phyloP scores from a whole-genome alignment of 53 echinoderm and acorn worm species.

The Luidia sarsii region DNA sequence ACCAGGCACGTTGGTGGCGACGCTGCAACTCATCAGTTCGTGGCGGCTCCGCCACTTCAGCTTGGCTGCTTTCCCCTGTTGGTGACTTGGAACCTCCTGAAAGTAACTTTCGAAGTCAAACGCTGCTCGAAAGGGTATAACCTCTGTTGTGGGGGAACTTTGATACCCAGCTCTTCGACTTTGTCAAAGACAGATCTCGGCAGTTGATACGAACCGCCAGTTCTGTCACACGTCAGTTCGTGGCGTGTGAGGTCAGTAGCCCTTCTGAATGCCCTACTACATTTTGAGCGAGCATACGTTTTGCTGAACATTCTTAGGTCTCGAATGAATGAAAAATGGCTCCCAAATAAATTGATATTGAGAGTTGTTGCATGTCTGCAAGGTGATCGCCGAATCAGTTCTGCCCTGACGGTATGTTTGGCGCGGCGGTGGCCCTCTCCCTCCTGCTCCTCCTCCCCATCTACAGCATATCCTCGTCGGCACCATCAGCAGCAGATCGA shows the following conservation, averaged over 20 bases:
- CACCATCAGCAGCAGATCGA: too few relatives aligned
- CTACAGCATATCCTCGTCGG: background rate
- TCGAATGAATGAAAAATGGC: constrained; percentile 60
- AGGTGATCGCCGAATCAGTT: constrained; percentile 32
- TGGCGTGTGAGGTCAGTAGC: constrained; percentile 26
- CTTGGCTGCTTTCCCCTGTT: background rate
- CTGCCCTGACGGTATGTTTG: background rate
- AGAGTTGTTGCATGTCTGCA: constrained; percentile 27
- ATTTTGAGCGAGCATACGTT: constrained; percentile 49
- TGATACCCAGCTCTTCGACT: constrained; percentile 30
- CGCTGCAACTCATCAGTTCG: constrained; percentile 47
- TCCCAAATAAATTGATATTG: constrained; percentile 36
- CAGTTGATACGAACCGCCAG: constrained; percentile 20
- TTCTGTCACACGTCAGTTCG: constrained; percentile 45
- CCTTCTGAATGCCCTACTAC: constrained; percentile 12
- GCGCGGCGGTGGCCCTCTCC: too few relatives aligned
- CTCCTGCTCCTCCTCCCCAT: too few relatives aligned
- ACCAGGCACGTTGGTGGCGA: constrained; percentile 45
- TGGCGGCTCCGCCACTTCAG: constrained; percentile 1
- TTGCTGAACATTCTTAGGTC: constrained; percentile 53
- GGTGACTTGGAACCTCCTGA: background rate
- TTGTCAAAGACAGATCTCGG: constrained; percentile 52
- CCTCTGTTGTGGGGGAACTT: background rate
- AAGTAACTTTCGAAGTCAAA: constrained; percentile 61
- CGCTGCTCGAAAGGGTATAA: constrained; percentile 34